These are phyloP conservation scores for Dryococelus australis DNA, from an alignment of 2,888 invertebrate species.

Conservation along the genomic window DNA sequence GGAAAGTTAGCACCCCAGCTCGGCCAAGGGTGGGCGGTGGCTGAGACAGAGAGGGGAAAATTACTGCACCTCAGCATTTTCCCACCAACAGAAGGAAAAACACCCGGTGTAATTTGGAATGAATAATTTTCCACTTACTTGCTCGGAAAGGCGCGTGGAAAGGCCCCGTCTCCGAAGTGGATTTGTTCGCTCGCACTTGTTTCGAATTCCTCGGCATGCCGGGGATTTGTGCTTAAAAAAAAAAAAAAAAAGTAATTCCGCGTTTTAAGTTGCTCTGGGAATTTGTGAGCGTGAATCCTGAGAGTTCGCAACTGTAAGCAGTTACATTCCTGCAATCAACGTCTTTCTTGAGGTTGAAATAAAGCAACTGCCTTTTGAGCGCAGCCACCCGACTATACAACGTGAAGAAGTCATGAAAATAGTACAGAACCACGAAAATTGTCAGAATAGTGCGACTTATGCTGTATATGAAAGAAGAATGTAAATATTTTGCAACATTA, in stretches of 20 bases:
- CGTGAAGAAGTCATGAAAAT: too few relatives aligned
- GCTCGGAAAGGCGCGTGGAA: not conserved
- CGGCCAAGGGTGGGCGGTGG: not conserved
- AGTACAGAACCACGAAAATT: too few relatives aligned
- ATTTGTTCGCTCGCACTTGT: not conserved
- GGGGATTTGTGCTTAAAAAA: not conserved
- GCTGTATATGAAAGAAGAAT: too few relatives aligned
- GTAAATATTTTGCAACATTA: too few relatives aligned
- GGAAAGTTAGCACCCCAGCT: not conserved
- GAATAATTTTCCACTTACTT: conserved; percentile 11
- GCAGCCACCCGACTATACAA: too few relatives aligned
- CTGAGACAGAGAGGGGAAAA: not conserved
- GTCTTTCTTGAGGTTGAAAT: too few relatives aligned
- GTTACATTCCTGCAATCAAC: too few relatives aligned
- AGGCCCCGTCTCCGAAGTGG: not conserved
- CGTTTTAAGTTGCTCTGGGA: not conserved
- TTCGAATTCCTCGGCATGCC: not conserved
- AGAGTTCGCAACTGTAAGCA: too few relatives aligned
- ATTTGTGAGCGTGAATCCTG: not conserved
- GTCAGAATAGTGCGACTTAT: too few relatives aligned
- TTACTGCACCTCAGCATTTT: not conserved
- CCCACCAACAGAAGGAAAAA: conserved; percentile 7
- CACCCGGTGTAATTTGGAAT: not conserved
- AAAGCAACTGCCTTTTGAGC: too few relatives aligned
- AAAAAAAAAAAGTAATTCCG: not conserved